Evolutionary conservation across 2,888 invertebrate species (phyloP).

Genomic region (Eupithecia centaureata): DNA sequence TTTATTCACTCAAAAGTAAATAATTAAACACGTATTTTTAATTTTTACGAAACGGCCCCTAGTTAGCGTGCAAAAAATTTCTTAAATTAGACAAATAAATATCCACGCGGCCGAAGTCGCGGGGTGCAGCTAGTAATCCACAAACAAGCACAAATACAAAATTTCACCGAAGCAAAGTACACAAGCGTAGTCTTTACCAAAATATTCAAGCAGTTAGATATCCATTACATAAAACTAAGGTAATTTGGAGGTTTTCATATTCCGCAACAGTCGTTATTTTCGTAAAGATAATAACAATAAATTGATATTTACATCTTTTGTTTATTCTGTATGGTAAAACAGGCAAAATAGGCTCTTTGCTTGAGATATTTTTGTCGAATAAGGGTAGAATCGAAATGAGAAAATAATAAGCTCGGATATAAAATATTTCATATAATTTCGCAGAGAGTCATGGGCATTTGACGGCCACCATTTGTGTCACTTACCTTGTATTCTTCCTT

Average conservation of each 20-base stretch:
- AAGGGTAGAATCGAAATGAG: conserved; percentile 5
- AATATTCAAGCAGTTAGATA: background rate
- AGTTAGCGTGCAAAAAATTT: too few species aligned
- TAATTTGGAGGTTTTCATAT: background rate
- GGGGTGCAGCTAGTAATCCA: too few species aligned
- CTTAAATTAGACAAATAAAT: too few species aligned
- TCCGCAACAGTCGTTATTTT: conserved; percentile 1
- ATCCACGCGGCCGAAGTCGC: too few species aligned
- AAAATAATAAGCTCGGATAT: background rate
- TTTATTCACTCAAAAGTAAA: too few species aligned
- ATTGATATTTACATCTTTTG: background rate
- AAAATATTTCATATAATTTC: background rate
- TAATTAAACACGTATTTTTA: too few species aligned
- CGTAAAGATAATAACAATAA: conserved; percentile 1
- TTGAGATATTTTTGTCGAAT: background rate
- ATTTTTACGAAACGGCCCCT: too few species aligned
- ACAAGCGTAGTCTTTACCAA: background rate
- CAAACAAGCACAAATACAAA: background rate
- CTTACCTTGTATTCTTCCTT: too few species aligned
- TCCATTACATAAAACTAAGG: background rate
- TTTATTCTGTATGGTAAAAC: background rate
- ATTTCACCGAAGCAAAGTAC: background rate
- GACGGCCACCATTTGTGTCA: too few species aligned
- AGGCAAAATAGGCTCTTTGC: conserved; percentile 1
- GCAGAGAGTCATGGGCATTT: too few species aligned